These are phyloP conservation scores for Sinotaia quadrata DNA, from an alignment of 2,888 invertebrate genomes.

Conservation along the genomic window DNA sequence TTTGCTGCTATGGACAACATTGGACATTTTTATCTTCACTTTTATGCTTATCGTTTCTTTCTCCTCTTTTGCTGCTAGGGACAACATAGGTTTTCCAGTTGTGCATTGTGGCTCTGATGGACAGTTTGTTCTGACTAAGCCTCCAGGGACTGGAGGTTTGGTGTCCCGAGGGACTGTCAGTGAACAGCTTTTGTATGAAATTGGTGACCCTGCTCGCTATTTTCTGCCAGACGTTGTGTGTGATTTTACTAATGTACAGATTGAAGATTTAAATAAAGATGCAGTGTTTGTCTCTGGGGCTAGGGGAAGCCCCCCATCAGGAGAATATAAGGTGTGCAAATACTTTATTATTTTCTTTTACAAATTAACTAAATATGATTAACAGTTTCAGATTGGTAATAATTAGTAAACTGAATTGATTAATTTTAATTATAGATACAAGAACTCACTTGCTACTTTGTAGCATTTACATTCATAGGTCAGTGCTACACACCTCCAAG, in stretches of 20 bases:
- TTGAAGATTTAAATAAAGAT: constrained; percentile 56
- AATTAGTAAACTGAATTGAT: too few relatives aligned
- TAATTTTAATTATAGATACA: not conserved
- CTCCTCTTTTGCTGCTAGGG: constrained; percentile 62
- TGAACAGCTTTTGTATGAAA: constrained; percentile 75
- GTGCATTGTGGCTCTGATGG: constrained; percentile 72
- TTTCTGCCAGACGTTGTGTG: constrained; percentile 74
- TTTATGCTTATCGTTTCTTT: not conserved
- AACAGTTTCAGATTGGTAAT: too few relatives aligned
- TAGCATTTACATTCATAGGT: constrained; percentile 57
- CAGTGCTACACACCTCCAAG: constrained; percentile 73
- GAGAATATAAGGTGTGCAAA: constrained; percentile 71
- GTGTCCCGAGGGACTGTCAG: constrained; percentile 72
- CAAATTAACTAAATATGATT: too few relatives aligned
- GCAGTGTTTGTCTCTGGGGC: constrained; percentile 73
- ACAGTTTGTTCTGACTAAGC: constrained; percentile 72
- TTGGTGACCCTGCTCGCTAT: constrained; percentile 73
- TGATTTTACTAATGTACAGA: constrained; percentile 72
- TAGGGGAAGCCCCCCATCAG: constrained; percentile 71
- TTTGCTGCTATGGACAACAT: not conserved
- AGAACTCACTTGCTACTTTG: not conserved
- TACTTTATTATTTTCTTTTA: too few relatives aligned
- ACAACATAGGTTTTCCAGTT: constrained; percentile 74
- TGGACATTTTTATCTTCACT: not conserved
- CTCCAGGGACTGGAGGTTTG: constrained; percentile 73